A percentile compares a stretch with the other conserved stretches of the same genome.
Evolutionary conservation across 2,113 vertebrate genomes (phyloP).

Genomic region (Malurus elegans): DNA sequence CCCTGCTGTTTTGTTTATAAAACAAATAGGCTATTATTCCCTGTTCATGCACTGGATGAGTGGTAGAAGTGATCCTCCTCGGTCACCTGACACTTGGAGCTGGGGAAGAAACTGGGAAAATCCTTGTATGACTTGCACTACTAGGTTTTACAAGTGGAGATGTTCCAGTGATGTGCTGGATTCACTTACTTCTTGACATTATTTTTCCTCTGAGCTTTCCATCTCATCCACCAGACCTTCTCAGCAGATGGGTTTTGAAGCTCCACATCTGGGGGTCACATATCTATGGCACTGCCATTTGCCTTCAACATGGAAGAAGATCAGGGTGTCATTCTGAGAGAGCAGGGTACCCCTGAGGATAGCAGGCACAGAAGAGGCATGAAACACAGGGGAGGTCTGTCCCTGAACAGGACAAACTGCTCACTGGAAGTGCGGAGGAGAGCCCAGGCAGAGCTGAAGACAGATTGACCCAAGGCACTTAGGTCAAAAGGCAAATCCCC

Average conservation of each 20-base stretch:
- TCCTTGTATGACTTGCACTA: background rate
- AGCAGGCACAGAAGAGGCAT: background rate
- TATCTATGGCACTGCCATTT: background rate
- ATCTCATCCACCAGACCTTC: background rate
- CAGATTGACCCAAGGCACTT: conserved; percentile 20
- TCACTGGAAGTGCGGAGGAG: background rate
- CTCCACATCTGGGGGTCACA: background rate
- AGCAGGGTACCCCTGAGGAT: background rate
- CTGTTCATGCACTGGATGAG: background rate
- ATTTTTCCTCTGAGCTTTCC: background rate
- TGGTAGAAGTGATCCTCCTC: background rate
- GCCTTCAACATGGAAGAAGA: background rate
- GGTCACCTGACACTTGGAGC: background rate
- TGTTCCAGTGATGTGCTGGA: background rate
- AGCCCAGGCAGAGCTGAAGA: background rate
- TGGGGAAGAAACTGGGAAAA: background rate
- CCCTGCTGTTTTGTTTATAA: background rate
- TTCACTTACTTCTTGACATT: background rate
- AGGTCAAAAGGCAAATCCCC: conserved; percentile 34
- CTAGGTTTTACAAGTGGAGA: background rate
- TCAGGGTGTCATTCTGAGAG: background rate
- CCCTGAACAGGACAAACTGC: background rate
- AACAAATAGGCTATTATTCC: background rate
- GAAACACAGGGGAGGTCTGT: background rate
- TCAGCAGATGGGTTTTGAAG: background rate